Percentiles rank a stretch among this genome's conserved stretches.
These are phyloP conservation scores for Epizoanthus fatuus DNA, from an alignment of 92 coral and sea anemone genomes.

Conservation along the genomic window DNA sequence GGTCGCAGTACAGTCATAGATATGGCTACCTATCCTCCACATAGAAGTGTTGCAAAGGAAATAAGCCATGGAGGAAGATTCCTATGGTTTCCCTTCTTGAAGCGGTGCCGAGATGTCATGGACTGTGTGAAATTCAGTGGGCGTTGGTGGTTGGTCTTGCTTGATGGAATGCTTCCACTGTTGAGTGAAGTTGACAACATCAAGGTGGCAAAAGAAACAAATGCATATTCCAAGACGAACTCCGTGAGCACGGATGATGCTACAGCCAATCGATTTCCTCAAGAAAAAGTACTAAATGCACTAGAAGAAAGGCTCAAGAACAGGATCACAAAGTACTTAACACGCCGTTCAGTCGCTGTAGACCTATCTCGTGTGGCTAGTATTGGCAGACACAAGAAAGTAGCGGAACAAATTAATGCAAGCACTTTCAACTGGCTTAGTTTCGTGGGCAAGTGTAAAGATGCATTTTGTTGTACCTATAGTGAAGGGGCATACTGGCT, in stretches of 20 bases:
- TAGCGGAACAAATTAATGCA: background rate
- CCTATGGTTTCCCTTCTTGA: conserved; percentile 16
- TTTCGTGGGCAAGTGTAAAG: background rate
- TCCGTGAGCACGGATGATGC: background rate
- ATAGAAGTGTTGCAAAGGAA: background rate
- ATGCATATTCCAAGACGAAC: background rate
- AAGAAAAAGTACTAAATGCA: background rate
- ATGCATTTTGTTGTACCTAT: too few relatives aligned
- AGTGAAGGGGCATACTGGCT: too few relatives aligned
- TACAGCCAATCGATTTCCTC: background rate
- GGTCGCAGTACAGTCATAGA: conserved; percentile 7
- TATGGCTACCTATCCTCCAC: background rate
- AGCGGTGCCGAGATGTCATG: conserved; percentile 2
- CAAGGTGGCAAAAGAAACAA: background rate
- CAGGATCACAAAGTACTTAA: background rate
- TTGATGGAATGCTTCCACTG: background rate
- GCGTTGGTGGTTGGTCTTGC: conserved; percentile 21
- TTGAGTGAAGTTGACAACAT: background rate
- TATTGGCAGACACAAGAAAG: background rate
- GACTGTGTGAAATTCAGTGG: background rate
- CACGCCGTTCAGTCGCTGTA: background rate
- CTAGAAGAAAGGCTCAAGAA: conserved; percentile 17
- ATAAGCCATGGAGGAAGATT: conserved; percentile 4
- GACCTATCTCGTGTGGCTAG: background rate
- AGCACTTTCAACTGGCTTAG: conserved; percentile 1